Evolutionary conservation across 2,888 invertebrate genomes (phyloP).

Genomic region (Andrena dorsata): DNA sequence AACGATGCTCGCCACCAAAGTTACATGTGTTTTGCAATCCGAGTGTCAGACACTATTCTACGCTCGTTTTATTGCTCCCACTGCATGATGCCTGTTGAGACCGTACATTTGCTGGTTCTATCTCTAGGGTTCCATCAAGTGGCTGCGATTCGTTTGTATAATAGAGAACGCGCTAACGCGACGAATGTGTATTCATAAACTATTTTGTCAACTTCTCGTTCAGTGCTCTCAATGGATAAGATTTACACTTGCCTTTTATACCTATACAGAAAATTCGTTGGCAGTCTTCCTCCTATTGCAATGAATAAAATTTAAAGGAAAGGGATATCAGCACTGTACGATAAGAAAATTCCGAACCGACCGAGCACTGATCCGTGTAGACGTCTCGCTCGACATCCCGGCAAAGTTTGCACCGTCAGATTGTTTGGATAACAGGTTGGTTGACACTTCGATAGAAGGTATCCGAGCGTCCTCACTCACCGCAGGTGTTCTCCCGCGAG

Average conservation of each 20-base stretch:
- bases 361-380: conserved; percentile 33
- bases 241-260: too few species aligned
- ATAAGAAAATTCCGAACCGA: neutral
- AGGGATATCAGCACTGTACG: too few species aligned
- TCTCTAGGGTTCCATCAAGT: conserved; percentile 21
- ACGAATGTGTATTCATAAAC: neutral
- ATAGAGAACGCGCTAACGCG: conserved; percentile 4
- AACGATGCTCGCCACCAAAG: conserved; percentile 59
- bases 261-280: too few species aligned
- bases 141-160: conserved; percentile 10
- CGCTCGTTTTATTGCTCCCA: conserved; percentile 45
- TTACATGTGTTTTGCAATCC: conserved; percentile 65
- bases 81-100: conserved; percentile 16
- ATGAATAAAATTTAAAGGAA: too few species aligned
- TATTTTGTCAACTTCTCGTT: neutral
- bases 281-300: neutral
- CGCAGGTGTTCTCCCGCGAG: conserved; percentile 69
- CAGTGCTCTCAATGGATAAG: neutral
- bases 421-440: conserved; percentile 68
- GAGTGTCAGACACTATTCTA: conserved; percentile 55
- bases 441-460: conserved; percentile 68
- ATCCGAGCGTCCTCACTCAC: conserved; percentile 66
- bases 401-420: conserved; percentile 41
- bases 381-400: conserved; percentile 13
- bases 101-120: conserved; percentile 33